Evolutionary conservation across 1,140 invertebrate genomes (phyloP), one percentile per base, ranked within the genome.

Genomic region (Diabrotica undecimpunctata): DNA sequence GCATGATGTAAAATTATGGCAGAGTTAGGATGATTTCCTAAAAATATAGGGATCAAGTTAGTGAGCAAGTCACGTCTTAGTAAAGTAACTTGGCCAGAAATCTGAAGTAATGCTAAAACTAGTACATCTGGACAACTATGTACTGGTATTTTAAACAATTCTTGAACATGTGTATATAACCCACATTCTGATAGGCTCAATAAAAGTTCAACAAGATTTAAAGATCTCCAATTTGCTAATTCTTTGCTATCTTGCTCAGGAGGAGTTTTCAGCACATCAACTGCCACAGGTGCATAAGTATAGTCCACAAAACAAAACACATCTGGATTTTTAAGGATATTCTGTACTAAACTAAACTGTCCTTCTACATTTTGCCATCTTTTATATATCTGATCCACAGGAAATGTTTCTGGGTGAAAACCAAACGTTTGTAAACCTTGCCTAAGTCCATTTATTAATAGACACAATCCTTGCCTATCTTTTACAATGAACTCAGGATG

Each of bases 231-330:
- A 6, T 90, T 92, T 46, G 88, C 86, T 39, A 96, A 87, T 78
- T 97, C 95, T 76, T 96, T 95, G 72, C 94, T 95, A 60, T 98
- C 95, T 14, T 85, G 84, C 83, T 98, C 96, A 0, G 95, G 95
- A 11, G 91, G 88, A 12, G 93, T 90, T 81, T 99, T 99, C 8
- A 99, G 78, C 64, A 94, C 86, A 71, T 97, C 94, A 62, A 95
- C 89, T 1, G 88, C 82, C 5, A 96, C 93, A 7, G 91, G 85
- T 71, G 90, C 90, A 78, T 90, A 94, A 0, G 90, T 88, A 81
- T 94, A 91, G 79, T 98, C 96, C 57, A 92, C 90, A 78, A 98
- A 94, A 75, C 92, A 95, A 79, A 98, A 97, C 39, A 98, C 86
- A 79, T 98, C 96, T 0, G 93, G 87, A 81, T 94, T 89, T 75